Evolutionary conservation across 2,888 invertebrate species (phyloP).

Genomic region (Hirtodrosophila trivittata): DNA sequence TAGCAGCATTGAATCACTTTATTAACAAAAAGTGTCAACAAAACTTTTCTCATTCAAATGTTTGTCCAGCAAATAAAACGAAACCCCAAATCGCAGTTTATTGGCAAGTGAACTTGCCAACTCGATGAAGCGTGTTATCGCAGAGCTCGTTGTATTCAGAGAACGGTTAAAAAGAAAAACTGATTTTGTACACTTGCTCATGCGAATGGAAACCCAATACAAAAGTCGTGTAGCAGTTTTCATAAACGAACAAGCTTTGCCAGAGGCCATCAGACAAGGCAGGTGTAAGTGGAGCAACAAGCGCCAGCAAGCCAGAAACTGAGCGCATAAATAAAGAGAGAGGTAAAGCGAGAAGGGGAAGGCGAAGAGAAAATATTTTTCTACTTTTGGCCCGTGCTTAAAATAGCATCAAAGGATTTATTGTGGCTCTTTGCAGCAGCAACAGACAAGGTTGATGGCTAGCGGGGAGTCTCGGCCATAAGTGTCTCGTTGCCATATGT

Average conservation of each 20-base stretch:
- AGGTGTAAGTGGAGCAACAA: slow-evolving; percentile 39
- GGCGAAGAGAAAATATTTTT: slow-evolving; percentile 55
- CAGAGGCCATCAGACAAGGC: slow-evolving; percentile 19
- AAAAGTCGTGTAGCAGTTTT: slow-evolving; percentile 59
- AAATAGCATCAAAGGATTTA: slow-evolving; percentile 79
- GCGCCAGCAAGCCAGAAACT: slow-evolving; percentile 25
- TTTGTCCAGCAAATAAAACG: slow-evolving; percentile 2
- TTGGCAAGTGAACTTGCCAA: slow-evolving; percentile 11
- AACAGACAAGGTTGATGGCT: slow-evolving; percentile 24
- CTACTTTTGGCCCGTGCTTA: slow-evolving; percentile 71
- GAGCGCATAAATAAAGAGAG: slow-evolving; percentile 18
- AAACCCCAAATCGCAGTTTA: slow-evolving; percentile 3
- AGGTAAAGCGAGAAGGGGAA: not conserved
- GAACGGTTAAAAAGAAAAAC: slow-evolving; percentile 10
- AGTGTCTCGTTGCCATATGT: slow-evolving; percentile 51
- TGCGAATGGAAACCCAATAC: slow-evolving; percentile 31
- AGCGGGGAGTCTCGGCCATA: slow-evolving; percentile 12
- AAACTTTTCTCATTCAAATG: slow-evolving; percentile 27
- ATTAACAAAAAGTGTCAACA: slow-evolving; percentile 13
- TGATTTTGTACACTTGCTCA: not conserved
- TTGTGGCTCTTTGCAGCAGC: slow-evolving; percentile 57
- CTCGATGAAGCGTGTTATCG: slow-evolving; percentile 20
- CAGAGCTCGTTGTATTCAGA: slow-evolving; percentile 10
- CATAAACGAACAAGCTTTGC: slow-evolving; percentile 63
- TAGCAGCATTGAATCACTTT: slow-evolving; percentile 9